Conservation (phyloP, 2,797 vertebrate genomes). For the Garrulus glandarius region DNA sequence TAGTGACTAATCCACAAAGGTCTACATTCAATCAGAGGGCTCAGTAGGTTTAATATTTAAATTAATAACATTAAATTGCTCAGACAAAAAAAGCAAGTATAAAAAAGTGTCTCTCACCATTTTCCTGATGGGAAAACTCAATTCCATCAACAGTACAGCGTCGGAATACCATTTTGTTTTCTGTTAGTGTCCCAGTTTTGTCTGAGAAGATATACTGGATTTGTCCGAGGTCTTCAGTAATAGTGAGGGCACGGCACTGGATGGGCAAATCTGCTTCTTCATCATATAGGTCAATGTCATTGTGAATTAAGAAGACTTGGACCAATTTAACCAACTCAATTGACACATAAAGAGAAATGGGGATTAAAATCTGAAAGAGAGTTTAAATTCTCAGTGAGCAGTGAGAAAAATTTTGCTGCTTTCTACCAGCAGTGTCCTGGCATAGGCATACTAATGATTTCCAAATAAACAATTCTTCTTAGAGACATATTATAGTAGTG, state of each 20-base stretch:
- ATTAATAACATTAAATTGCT: background rate
- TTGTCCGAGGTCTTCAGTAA: slow-evolving; percentile 95
- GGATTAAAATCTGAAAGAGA: slow-evolving; percentile 87
- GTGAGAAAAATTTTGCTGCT: background rate
- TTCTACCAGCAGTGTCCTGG: background rate
- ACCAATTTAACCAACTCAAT: slow-evolving; percentile 91
- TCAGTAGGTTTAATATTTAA: background rate
- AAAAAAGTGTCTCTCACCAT: slow-evolving; percentile 73
- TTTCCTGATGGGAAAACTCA: slow-evolving; percentile 92
- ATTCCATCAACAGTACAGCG: slow-evolving; percentile 88
- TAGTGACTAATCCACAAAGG: background rate
- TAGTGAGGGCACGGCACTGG: slow-evolving; percentile 91
- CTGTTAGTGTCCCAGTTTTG: slow-evolving; percentile 95
- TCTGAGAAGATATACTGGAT: slow-evolving; percentile 94
- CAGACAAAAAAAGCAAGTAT: background rate
- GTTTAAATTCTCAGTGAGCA: background rate
- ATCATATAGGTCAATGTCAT: slow-evolving; percentile 90
- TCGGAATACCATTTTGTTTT: slow-evolving; percentile 97
- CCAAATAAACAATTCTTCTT: background rate
- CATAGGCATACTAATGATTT: background rate
- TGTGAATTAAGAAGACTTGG: slow-evolving; percentile 90
- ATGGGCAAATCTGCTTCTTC: slow-evolving; percentile 80
- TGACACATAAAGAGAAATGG: slow-evolving; percentile 92
- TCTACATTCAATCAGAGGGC: background rate
- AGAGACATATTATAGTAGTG: background rate